Evolutionary conservation across 2,888 invertebrate species (phyloP).

Genomic region (Noctuana brunneofusca): DNA sequence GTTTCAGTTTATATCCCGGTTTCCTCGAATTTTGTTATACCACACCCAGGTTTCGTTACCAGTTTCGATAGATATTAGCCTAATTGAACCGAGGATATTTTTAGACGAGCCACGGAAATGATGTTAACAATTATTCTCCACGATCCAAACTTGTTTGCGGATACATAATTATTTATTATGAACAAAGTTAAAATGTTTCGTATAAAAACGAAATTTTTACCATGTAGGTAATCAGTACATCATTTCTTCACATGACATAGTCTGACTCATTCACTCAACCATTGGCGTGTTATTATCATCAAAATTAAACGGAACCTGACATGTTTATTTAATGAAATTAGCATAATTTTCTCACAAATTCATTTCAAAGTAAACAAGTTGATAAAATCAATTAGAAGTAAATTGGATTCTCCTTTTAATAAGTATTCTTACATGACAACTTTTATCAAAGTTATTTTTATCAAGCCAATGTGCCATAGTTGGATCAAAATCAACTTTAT

Average conservation of each 20-base stretch:
- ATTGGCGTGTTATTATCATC: background rate
- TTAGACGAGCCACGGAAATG: slow-evolving; percentile 66
- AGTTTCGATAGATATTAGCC: slow-evolving; percentile 49
- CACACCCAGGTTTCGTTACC: slow-evolving; percentile 58
- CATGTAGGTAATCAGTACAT: slow-evolving; percentile 11
- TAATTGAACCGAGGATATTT: slow-evolving; percentile 69
- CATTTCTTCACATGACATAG: slow-evolving; percentile 19
- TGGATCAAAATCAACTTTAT: slow-evolving; percentile 29
- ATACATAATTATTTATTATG: slow-evolving; percentile 16
- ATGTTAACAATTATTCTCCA: slow-evolving; percentile 51
- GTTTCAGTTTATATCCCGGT: slow-evolving; percentile 8
- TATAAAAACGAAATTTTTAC: background rate
- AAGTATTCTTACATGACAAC: too few relatives aligned
- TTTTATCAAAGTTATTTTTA: slow-evolving; percentile 19
- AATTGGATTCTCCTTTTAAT: background rate
- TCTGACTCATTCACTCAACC: slow-evolving; percentile 21
- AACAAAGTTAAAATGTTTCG: background rate
- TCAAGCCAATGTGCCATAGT: slow-evolving; percentile 22
- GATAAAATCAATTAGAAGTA: background rate
- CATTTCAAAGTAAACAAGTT: background rate
- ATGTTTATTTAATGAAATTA: background rate
- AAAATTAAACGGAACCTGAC: background rate
- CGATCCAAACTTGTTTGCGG: slow-evolving; percentile 22
- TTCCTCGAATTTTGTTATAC: slow-evolving; percentile 32
- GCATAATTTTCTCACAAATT: background rate